Conservation (phyloP, 2,888 invertebrate species). For the Blastobasis lacticolella region DNA sequence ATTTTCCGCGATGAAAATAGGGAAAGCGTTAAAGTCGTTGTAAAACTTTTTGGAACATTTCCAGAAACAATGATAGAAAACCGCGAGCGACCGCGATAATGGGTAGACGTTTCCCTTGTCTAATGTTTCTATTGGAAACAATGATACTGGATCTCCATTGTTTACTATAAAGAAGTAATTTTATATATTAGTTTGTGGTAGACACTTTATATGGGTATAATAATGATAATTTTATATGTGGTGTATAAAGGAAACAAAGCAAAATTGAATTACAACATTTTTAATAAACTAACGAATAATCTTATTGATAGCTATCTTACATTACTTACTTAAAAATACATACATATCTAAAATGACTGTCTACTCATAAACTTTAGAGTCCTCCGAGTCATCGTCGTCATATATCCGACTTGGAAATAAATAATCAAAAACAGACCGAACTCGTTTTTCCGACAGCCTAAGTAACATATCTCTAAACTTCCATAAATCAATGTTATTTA, state of each 20-base stretch:
- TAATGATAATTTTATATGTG: too few relatives aligned
- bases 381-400: constrained; percentile 5
- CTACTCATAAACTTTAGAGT: constrained; percentile 26
- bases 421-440: constrained; percentile 23
- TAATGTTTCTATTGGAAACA: constrained; percentile 18
- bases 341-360: not conserved
- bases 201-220: too few relatives aligned
- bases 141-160: constrained; percentile 12
- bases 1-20: constrained; percentile 72
- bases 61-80: constrained; percentile 68
- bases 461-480: too few relatives aligned
- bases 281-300: too few relatives aligned
- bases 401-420: constrained; percentile 15
- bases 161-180: too few relatives aligned
- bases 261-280: too few relatives aligned
- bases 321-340: too few relatives aligned
- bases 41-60: constrained; percentile 56
- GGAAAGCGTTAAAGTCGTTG: constrained; percentile 67
- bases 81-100: constrained; percentile 49
- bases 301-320: too few relatives aligned
- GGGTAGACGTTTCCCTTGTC: constrained; percentile 34
- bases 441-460: constrained; percentile 3
- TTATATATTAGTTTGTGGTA: too few relatives aligned
- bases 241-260: too few relatives aligned
- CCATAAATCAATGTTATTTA: too few relatives aligned